Evolutionary conservation across 2,797 vertebrate species (phyloP).

Genomic region (Salmo trutta): DNA sequence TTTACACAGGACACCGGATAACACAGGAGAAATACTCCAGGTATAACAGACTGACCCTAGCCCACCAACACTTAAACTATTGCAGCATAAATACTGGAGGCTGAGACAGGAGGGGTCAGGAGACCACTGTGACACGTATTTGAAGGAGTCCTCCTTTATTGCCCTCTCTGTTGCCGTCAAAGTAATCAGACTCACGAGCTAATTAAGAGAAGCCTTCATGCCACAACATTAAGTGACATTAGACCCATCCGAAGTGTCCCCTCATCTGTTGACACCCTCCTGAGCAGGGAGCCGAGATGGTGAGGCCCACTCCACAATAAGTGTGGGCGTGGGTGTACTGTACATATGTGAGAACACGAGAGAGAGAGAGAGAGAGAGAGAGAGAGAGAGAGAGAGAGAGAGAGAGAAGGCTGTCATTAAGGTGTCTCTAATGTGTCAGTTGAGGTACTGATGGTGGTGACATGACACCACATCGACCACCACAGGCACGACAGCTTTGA

Average conservation of each 20-base stretch:
- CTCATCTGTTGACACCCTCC: neutral
- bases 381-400: neutral
- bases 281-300: neutral
- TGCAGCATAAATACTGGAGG: too few relatives aligned
- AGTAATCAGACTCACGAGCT: conserved; percentile 1
- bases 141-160: conserved; percentile 8
- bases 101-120: too few relatives aligned
- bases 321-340: neutral
- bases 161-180: conserved; percentile 6
- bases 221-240: conserved; percentile 13
- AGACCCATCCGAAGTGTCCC: neutral
- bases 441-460: neutral
- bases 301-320: neutral
- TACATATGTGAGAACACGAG: neutral
- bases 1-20: too few relatives aligned
- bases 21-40: too few relatives aligned
- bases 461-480: neutral
- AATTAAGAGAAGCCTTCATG: conserved; percentile 9
- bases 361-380: conserved; percentile 15
- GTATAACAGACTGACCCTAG: too few relatives aligned
- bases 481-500: neutral
- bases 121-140: neutral
- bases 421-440: neutral
- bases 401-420: conserved; percentile 6
- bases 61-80: too few relatives aligned